Percentiles rank a stretch among this genome's conserved stretches.
Conservation (phyloP, 2,797 vertebrate species). For the Lithobates pipiens region DNA sequence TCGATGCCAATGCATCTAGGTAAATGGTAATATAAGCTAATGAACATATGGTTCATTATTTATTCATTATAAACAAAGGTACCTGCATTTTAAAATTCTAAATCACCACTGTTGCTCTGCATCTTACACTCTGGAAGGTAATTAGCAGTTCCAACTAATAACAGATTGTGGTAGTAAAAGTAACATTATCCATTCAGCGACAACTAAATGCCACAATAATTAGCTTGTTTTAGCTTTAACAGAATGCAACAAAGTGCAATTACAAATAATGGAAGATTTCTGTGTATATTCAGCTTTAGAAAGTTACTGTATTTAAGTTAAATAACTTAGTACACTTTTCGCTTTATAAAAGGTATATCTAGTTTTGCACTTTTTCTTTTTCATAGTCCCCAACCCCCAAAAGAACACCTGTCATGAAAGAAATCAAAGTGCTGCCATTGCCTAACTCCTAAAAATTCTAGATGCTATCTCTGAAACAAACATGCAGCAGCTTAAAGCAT, state of each 20-base stretch:
- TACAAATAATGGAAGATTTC: constrained; percentile 2
- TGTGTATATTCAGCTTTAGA: background rate
- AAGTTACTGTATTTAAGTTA: background rate
- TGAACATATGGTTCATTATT: constrained; percentile 33
- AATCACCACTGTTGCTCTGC: constrained; percentile 24
- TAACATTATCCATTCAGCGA: constrained; percentile 26
- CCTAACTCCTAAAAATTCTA: no score
- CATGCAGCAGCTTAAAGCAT: no score
- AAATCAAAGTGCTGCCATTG: no score
- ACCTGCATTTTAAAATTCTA: constrained; percentile 1
- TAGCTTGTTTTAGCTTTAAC: constrained; percentile 6
- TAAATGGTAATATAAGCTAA: constrained; percentile 11
- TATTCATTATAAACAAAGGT: constrained; percentile 28
- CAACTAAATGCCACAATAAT: constrained; percentile 18
- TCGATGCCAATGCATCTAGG: background rate
- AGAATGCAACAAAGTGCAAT: background rate
- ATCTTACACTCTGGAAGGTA: constrained; percentile 32
- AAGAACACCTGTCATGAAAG: no score
- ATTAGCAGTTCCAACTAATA: constrained; percentile 18
- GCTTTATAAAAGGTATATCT: no score
- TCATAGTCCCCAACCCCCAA: no score
- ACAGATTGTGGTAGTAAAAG: constrained; percentile 28
- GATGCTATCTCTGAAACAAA: no score
- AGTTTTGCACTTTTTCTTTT: no score
- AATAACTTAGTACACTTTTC: no score